Conservation (phyloP, 2,113 vertebrate species). For the Bufo gargarizans region DNA sequence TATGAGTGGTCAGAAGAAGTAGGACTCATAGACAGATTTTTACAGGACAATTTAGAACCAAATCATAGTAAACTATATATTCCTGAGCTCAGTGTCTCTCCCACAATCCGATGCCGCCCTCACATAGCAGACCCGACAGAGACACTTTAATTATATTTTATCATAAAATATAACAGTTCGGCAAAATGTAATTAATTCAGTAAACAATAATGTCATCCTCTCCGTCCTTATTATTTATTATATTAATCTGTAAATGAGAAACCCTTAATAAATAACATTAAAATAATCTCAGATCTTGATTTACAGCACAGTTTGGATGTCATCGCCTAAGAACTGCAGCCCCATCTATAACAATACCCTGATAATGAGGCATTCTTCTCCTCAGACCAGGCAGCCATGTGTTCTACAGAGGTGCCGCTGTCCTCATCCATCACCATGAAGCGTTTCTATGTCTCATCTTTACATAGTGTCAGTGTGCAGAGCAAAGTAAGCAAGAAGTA, state of each 20-base stretch:
- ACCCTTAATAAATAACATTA: not conserved
- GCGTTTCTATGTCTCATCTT: not conserved
- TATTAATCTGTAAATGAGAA: not conserved
- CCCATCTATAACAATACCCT: not conserved
- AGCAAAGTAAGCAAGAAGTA: not conserved
- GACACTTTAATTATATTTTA: not conserved
- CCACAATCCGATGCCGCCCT: not conserved
- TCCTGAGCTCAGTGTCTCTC: not conserved
- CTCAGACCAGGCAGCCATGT: not conserved
- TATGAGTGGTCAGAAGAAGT: not conserved
- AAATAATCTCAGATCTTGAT: not conserved
- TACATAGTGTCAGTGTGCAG: constrained; percentile 8
- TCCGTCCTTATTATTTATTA: not conserved
- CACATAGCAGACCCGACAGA: not conserved
- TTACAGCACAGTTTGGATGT: not conserved
- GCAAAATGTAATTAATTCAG: not conserved
- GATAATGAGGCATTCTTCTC: not conserved
- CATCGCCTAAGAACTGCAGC: not conserved
- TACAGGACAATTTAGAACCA: not conserved
- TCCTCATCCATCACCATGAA: not conserved
- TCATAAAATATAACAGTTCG: not conserved
- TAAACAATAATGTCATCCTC: constrained; percentile 1
- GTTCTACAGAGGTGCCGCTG: not conserved
- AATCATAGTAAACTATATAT: not conserved
- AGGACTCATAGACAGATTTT: not conserved